phyloP scores from a whole-genome alignment of 2,888 invertebrate genomes.

The Lasioglossum pauxillum region DNA sequence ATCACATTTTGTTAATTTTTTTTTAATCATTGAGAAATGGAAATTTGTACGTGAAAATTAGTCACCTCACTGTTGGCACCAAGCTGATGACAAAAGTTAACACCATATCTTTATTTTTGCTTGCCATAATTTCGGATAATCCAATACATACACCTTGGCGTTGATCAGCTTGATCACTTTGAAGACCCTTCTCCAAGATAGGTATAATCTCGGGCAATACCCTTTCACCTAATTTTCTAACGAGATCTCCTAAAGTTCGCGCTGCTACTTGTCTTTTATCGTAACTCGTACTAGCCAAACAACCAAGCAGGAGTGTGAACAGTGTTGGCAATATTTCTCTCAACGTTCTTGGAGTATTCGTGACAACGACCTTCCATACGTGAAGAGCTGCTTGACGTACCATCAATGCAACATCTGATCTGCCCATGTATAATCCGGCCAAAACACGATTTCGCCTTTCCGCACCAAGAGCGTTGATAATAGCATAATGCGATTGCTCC shows the following conservation, averaged over 20 bases:
- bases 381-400: conserved; percentile 99
- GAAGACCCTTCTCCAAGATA: conserved; percentile 96
- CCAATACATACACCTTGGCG: conserved; percentile 99
- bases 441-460: conserved; percentile 96
- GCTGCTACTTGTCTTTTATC: conserved; percentile 99
- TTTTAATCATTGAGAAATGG: neutral
- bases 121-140: conserved; percentile 98
- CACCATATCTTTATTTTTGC: conserved; percentile 97
- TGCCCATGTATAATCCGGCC: conserved; percentile 98
- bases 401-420: conserved; percentile 98
- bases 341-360: conserved; percentile 98
- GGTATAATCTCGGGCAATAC: conserved; percentile 99
- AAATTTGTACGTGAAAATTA: neutral
- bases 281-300: conserved; percentile 97
- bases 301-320: conserved; percentile 95
- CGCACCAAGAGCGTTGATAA: conserved; percentile 94
- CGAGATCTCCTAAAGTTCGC: conserved; percentile 97
- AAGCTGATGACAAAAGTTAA: conserved; percentile 94
- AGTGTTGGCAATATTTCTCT: conserved; percentile 98
- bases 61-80: conserved; percentile 93
- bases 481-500: conserved; percentile 96
- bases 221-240: conserved; percentile 98
- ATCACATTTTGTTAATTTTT: neutral
- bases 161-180: conserved; percentile 96
- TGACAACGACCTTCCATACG: conserved; percentile 99